Base-by-base conservation (phyloP, 1,140 invertebrate genomes). In the Drosophila tsacasi region DNA sequence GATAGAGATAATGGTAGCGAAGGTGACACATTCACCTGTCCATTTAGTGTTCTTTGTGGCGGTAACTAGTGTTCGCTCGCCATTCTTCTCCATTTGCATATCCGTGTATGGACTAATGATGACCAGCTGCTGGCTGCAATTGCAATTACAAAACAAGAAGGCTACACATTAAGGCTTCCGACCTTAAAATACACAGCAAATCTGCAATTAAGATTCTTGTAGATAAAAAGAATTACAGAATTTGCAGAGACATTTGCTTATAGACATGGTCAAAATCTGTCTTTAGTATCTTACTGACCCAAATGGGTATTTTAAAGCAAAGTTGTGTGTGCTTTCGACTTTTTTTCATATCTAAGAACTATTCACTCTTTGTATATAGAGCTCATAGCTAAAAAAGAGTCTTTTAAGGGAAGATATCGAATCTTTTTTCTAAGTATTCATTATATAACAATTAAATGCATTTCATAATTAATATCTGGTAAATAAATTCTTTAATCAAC, bases 21-120 rank as follows among this genome's bases (percentile, higher is more conserved):
- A 27, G 35, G 67, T 67, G 67, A 55, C 67, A 68, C 67, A 69
- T 68, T 17, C 67, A 67, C 67, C 63, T 68, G 67, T 55, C 47
- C 30, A 54, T 15, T 40, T 3, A 46, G 21, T 12, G 49, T 67
- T 71, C 64, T 71, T 68, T 68, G 47, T 71, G 64, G 46, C 30
- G 10, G 17, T 30, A 52, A 67, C 39, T 35, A 44, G 17, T 10
- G 17, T 10, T 19, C 27, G 25, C 63, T 47, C 1, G 39, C 57
- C 17, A 35, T n/a, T 47, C 58, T 67, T 46, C 25, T 32, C n/a
- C 19, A 49, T 68, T 63, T 30, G 37, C 66, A 67, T 69, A 69
- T 54, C 23, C 37, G 10, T 54, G 21, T 52, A 69, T 35, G 62
- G 66, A 25, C 25, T 46, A 66, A 64, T 66, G 59, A 42, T 46